Base-by-base conservation (phyloP, 1,140 invertebrate genomes). In the Dryas iulia region DNA sequence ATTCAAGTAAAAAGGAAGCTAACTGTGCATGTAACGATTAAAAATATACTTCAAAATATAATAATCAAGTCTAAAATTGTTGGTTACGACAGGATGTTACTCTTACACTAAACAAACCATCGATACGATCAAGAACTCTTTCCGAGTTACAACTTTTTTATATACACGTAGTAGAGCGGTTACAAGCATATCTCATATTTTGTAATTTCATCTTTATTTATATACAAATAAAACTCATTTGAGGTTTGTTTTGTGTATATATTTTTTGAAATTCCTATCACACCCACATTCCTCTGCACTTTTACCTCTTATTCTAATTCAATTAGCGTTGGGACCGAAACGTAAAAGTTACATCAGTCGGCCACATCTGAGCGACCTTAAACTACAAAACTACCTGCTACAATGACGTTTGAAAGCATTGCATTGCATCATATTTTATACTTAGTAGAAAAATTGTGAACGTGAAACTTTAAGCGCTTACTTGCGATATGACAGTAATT, bases 341-440 rank as follows among this genome's bases (percentile, higher is more conserved):
- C 6, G 8, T 21, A 30, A 3, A 39, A 30, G 8, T 62, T 62
- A 60, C 59, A 12, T 62, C 39, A 62, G 59, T 62, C 59, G 59
- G 30, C 58, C 11, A 62, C 24, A 52, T 59, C 24, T 21, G 8
- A 47, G 23, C 47, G 59, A 26, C 59, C 59, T 62, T 62, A 62
- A 53, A 62, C 59, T 62, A n/a, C 59, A 53, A 62, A 62, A 62
- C 25, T 25, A 52, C 47, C 39, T 59, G 25, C 5, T 53, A 59
- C 52, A 18, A 33, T 68, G 66, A 68, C 66, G 66, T 21, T 61
- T 21, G 47, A 56, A 61, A 59, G 30, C 35, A 2, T 39, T 57
- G n/a, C 21, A 39, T 68, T 68, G 66, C 59, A 52, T 61, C 66
- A 61, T 61, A 10, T 18, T 39, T 53, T 47, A 18, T 24, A n/a